Evolutionary conservation across 2,888 invertebrate species (phyloP), one percentile per base, ranked within the genome.

Genomic region (Noctua janthina): DNA sequence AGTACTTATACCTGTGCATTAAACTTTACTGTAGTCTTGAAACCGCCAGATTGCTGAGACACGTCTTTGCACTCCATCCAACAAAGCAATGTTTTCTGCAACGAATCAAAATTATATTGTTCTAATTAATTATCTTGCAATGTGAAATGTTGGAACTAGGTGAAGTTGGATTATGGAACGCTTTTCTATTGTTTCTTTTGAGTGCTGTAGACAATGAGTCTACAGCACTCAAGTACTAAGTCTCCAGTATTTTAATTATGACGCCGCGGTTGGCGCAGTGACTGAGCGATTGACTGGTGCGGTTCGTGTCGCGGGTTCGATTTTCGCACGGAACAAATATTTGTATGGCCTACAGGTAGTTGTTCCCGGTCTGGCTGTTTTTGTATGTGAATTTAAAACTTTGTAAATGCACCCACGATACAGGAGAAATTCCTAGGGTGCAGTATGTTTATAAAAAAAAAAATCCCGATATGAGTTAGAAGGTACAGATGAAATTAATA

Each of bases 11-110:
- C 2, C n/a, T 67, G 43, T 20, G n/a, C n/a, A n/a, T 13, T 43
- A 67, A 67, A 43, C 67, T 67, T 67, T 69, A 73, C 64, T 69
- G 39, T 62, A 72, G 72, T 81, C 62, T 68, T 62, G 51, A 76
- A 80, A 78, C 69, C 39, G 23, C 68, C 23, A 35, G 49, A 15
- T 68, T 35, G 49, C 54, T 59, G 51, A 81, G 11, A 82, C 73
- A 78, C n/a, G 78, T 70, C 43, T 82, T 59, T 71, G 78, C 82
- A 82, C 74, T 82, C 10, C 71, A 54, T 46, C 15, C 43, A 54
- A 71, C 74, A 70, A 78, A 81, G 59, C 23, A 67, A 29, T 73
- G 46, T 78, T 66, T 43, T 54, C n/a, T 29, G 49, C 64, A 56
- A 5, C 2, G 43, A 66, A 77, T 73, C 17, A 35, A 64, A 69